Percentiles rank a stretch among this genome's conserved stretches.
phyloP scores from a whole-genome alignment of 1,140 invertebrate species.

The Trachymyrmex septentrionalis region DNA sequence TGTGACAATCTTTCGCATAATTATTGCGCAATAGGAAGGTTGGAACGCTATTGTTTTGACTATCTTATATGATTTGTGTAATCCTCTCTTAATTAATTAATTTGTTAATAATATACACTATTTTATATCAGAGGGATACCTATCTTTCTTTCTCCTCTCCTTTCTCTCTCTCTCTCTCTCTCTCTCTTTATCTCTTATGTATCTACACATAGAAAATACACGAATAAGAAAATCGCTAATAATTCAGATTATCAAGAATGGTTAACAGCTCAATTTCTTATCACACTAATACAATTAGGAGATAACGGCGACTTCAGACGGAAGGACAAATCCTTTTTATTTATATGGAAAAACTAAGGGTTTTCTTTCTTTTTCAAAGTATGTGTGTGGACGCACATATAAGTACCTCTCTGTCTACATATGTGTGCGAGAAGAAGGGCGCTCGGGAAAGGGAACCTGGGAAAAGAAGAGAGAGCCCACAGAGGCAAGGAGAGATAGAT shows the following conservation, averaged over 20 bases:
- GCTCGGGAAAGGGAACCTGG: conserved; percentile 80
- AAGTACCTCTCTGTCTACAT: conserved; percentile 38
- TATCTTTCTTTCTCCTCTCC: neutral
- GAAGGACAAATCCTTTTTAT: conserved; percentile 83
- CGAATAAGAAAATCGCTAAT: neutral
- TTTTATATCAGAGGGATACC: neutral
- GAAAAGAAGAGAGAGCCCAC: conserved; percentile 85
- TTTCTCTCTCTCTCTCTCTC: neutral
- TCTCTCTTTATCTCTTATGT: neutral
- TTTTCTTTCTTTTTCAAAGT: conserved; percentile 77
- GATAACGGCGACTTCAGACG: conserved; percentile 63
- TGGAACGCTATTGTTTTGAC: conserved; percentile 64
- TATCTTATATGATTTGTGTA: conserved; percentile 64
- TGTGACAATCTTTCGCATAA: conserved; percentile 70
- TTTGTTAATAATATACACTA: neutral
- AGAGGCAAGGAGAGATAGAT: conserved; percentile 89
- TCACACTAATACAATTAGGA: conserved; percentile 82
- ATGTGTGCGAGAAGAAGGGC: conserved; percentile 77
- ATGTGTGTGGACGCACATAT: conserved; percentile 15
- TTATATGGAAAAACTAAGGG: conserved; percentile 75
- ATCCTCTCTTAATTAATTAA: conserved; percentile 17
- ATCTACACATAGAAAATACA: neutral
- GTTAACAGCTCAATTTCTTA: conserved; percentile 78
- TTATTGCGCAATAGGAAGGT: conserved; percentile 75
- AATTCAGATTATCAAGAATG: conserved; percentile 25